Percentiles rank a stretch among this genome's conserved stretches.
Conservation (phyloP, 2,797 vertebrate species). For the Ibycter americanus region DNA sequence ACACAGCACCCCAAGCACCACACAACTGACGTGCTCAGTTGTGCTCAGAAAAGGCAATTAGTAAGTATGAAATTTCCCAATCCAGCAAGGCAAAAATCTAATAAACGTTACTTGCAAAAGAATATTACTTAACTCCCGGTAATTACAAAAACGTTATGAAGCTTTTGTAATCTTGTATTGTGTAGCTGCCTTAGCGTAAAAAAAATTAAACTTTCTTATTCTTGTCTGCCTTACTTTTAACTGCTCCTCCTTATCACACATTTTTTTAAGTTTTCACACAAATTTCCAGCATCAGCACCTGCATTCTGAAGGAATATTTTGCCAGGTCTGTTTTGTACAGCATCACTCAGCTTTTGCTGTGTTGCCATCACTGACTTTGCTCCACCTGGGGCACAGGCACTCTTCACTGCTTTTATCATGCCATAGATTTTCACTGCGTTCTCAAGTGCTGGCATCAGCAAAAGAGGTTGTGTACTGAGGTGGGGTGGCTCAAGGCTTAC, state of each 20-base stretch:
- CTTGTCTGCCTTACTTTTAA: background rate
- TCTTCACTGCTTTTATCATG: background rate
- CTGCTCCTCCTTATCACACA: background rate
- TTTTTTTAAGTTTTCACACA: background rate
- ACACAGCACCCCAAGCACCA: background rate
- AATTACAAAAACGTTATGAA: background rate
- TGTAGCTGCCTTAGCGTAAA: background rate
- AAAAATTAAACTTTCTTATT: background rate
- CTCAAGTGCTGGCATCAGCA: background rate
- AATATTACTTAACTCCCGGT: background rate
- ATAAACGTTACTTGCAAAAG: background rate
- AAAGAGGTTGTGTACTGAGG: background rate
- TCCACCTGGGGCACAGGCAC: background rate
- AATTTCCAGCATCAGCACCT: background rate
- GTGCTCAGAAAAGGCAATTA: background rate
- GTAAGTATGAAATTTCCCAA: background rate
- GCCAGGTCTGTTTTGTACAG: background rate
- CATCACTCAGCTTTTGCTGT: background rate
- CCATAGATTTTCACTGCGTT: background rate
- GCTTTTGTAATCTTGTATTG: background rate
- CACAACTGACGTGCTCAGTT: background rate
- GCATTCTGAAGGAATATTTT: background rate
- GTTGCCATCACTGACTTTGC: background rate
- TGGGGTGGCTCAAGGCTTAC: background rate
- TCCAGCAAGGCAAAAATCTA: background rate